phyloP scores from a whole-genome alignment of 2,113 vertebrate species.

The Anguilla japonica region DNA sequence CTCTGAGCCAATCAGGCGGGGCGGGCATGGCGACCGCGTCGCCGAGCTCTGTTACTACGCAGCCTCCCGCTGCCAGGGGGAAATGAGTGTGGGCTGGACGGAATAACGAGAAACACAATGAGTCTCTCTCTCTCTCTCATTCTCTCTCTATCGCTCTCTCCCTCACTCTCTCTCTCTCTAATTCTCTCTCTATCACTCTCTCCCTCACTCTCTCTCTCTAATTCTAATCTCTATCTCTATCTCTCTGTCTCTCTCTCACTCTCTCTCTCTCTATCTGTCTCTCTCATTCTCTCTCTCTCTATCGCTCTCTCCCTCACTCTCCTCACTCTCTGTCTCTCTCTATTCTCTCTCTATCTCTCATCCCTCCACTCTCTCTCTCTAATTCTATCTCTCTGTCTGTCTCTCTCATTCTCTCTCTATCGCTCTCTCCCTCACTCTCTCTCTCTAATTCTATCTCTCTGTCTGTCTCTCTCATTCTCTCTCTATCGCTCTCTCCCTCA shows the following conservation, averaged over 20 bases:
- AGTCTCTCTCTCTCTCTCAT: conserved; percentile 29
- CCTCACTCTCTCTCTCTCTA: conserved; percentile 34
- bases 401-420: conserved; percentile 43
- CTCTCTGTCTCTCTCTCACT: no score
- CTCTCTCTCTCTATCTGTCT: no score
- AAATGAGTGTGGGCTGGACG: conserved; percentile 60
- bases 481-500: conserved; percentile 41
- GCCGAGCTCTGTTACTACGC: conserved; percentile 60
- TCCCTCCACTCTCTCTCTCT: conserved; percentile 28
- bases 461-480: no score
- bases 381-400: conserved; percentile 28
- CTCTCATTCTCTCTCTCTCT: no score
- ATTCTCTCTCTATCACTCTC: conserved; percentile 50
- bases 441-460: no score
- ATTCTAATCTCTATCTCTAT: no score
- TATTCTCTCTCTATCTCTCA: conserved; percentile 30
- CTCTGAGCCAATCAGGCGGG: conserved; percentile 13
- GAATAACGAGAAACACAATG: conserved; percentile 74
- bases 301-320: no score
- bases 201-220: background rate
- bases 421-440: conserved; percentile 30
- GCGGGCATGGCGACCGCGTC: conserved; percentile 30
- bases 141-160: no score
- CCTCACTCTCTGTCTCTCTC: conserved; percentile 20
- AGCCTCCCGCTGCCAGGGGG: conserved; percentile 59